Evolutionary conservation across 2,797 vertebrate genomes (phyloP).

Genomic region (Platalea minor): DNA sequence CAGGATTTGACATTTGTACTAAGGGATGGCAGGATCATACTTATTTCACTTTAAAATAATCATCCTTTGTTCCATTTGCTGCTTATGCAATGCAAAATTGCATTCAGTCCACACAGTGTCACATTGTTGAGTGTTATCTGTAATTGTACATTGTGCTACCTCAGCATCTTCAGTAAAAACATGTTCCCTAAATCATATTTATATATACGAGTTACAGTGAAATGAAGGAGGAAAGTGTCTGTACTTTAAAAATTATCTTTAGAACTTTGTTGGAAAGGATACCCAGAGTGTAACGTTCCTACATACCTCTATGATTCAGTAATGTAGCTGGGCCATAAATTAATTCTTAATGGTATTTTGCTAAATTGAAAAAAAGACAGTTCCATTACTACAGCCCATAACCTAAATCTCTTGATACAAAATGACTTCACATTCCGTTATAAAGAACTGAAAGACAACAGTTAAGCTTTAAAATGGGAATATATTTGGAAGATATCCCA

Average conservation of each 20-base stretch:
- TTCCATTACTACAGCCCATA: conserved; percentile 53
- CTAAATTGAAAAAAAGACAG: conserved; percentile 59
- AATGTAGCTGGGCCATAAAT: conserved; percentile 44
- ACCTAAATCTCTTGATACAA: conserved; percentile 33
- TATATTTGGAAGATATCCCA: neutral
- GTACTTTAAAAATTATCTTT: conserved; percentile 46
- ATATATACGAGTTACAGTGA: neutral
- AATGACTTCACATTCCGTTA: conserved; percentile 38
- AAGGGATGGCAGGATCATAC: neutral
- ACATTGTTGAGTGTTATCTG: neutral
- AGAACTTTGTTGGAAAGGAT: conserved; percentile 40
- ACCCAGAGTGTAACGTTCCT: neutral
- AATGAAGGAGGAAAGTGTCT: conserved; percentile 24
- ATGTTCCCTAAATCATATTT: conserved; percentile 16
- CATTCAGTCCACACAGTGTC: neutral
- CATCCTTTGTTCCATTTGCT: neutral
- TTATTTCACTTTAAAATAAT: neutral
- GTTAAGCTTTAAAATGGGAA: conserved; percentile 9
- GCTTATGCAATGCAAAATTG: neutral
- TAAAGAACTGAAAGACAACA: conserved; percentile 40
- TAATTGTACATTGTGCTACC: conserved; percentile 18
- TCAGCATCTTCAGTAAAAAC: conserved; percentile 33
- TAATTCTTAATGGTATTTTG: conserved; percentile 63
- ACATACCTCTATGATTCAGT: conserved; percentile 34
- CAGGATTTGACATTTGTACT: neutral